Evolutionary conservation across 37 sponge, comb jelly and placozoan species (phyloP).

Genomic region (Halichondria panicea): DNA sequence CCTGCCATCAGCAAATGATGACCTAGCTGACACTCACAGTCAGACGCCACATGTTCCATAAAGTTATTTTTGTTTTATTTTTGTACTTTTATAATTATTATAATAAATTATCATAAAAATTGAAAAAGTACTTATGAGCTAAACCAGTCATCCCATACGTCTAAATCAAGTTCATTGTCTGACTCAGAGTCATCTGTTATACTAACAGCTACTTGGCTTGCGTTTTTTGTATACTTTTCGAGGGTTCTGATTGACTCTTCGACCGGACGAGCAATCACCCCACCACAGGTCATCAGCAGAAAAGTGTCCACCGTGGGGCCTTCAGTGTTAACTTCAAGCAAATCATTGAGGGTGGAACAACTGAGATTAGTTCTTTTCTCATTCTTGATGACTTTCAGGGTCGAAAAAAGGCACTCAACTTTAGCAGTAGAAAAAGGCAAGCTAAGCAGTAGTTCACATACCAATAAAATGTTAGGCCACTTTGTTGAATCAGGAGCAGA

Average conservation of each 20-base stretch:
- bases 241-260: conserved; percentile 33
- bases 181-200: too few relatives aligned
- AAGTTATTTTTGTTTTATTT: too few relatives aligned
- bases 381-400: conserved; percentile 32
- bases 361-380: conserved; percentile 10
- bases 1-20: too few relatives aligned
- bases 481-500: conserved; percentile 27
- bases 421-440: conserved; percentile 34
- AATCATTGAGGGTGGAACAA: conserved; percentile 21
- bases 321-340: conserved; percentile 40
- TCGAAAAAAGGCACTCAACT: conserved; percentile 31
- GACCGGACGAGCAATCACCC: conserved; percentile 6
- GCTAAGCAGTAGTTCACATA: conserved; percentile 30
- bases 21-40: too few relatives aligned
- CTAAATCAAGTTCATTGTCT: too few relatives aligned
- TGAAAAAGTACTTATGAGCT: too few relatives aligned
- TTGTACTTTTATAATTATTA: too few relatives aligned
- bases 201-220: too few relatives aligned
- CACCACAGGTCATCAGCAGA: conserved; percentile 32
- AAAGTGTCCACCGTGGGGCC: conserved; percentile 21
- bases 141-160: too few relatives aligned
- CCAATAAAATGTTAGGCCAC: conserved; percentile 48
- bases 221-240: conserved; percentile 19
- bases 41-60: too few relatives aligned
- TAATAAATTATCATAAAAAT: too few relatives aligned